These are phyloP conservation scores for Macrosteles quadrilineatus DNA, from an alignment of 1,140 invertebrate genomes.

Conservation along the genomic window DNA sequence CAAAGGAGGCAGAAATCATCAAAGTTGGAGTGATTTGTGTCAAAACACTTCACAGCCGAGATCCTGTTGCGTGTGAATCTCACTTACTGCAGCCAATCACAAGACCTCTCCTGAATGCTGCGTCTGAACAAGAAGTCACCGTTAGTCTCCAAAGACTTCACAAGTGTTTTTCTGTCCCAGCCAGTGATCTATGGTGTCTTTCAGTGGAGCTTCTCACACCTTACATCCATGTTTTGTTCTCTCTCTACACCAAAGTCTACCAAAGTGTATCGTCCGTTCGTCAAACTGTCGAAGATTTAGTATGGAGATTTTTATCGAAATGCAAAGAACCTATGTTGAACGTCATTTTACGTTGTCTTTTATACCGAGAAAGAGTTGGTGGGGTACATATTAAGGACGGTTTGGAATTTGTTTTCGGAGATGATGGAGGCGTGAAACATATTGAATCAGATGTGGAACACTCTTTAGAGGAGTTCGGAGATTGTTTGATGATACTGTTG, in stretches of 20 bases:
- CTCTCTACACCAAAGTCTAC: conserved; percentile 46
- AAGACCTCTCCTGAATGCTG: conserved; percentile 3
- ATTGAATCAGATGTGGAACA: conserved; percentile 10
- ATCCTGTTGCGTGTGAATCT: neutral
- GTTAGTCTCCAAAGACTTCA: conserved; percentile 49
- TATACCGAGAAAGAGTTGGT: conserved; percentile 37
- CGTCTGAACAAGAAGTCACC: conserved; percentile 46
- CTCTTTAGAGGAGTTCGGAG: conserved; percentile 24
- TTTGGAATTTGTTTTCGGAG: conserved; percentile 47
- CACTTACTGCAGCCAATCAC: conserved; percentile 3
- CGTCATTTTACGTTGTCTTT: conserved; percentile 46
- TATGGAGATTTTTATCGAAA: conserved; percentile 46
- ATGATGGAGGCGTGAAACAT: conserved; percentile 47
- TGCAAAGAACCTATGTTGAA: conserved; percentile 22
- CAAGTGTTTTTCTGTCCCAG: conserved; percentile 48
- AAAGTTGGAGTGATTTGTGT: conserved; percentile 16
- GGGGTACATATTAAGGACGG: conserved; percentile 43
- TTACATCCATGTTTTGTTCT: conserved; percentile 49
- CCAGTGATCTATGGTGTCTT: conserved; percentile 48
- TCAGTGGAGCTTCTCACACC: conserved; percentile 44
- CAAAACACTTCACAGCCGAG: neutral
- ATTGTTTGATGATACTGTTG: conserved; percentile 26
- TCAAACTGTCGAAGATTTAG: conserved; percentile 46
- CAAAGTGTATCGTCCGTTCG: conserved; percentile 47
- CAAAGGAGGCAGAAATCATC: conserved; percentile 16